Conservation (phyloP, 2,888 invertebrate genomes). For the Nephrotoma flavescens region DNA sequence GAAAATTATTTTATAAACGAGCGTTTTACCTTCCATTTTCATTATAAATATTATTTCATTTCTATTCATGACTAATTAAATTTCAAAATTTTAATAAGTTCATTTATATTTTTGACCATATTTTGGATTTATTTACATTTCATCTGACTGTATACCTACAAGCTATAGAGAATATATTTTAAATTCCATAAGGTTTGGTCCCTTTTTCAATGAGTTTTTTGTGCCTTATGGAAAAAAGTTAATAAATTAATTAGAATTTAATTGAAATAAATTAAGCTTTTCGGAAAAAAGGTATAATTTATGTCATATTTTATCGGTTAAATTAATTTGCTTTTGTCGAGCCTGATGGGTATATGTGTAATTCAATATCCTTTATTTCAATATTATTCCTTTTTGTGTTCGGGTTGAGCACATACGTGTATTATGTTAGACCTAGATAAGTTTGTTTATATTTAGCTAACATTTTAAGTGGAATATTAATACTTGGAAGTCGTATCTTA, state of each 20-base stretch:
- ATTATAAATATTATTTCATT: neutral
- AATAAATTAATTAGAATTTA: neutral
- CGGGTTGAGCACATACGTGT: neutral
- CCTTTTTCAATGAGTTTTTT: neutral
- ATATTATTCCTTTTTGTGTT: too few relatives aligned
- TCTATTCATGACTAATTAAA: neutral
- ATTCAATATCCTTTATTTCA: neutral
- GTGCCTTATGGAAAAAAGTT: neutral
- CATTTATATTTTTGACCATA: neutral
- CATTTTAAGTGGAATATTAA: neutral
- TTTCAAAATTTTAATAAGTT: neutral
- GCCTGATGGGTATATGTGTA: neutral
- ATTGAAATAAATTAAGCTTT: neutral
- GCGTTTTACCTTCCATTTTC: neutral
- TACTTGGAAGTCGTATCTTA: neutral
- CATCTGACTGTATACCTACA: too few relatives aligned
- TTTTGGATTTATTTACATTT: too few relatives aligned
- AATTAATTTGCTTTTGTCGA: neutral
- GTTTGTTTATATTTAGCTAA: neutral
- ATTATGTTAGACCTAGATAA: neutral
- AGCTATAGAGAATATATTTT: neutral
- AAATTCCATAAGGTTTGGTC: neutral
- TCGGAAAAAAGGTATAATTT: neutral
- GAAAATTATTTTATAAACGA: neutral
- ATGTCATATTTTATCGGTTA: neutral